These are phyloP conservation scores for Colletes collaris DNA, from an alignment of 2,888 invertebrate species.

Conservation along the genomic window DNA sequence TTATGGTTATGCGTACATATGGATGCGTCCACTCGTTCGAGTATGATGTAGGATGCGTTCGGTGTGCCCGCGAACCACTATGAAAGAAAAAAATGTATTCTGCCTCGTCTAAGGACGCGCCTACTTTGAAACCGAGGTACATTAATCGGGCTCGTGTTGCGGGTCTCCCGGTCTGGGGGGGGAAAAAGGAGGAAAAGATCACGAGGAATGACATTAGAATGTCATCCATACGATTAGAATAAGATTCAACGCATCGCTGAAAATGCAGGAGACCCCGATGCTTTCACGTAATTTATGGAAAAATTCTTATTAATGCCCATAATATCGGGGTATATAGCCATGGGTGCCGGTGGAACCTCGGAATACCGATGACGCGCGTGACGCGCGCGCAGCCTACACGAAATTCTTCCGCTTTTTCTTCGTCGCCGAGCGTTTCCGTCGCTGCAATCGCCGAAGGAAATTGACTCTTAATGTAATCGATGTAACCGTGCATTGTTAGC, in stretches of 20 bases:
- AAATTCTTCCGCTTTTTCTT: conserved; percentile 35
- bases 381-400: conserved; percentile 31
- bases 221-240: conserved; percentile 59
- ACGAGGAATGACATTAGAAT: conserved; percentile 64
- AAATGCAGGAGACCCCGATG: neutral
- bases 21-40: conserved; percentile 59
- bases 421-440: conserved; percentile 35
- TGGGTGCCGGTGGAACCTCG: conserved; percentile 10
- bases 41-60: conserved; percentile 58
- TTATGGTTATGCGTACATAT: conserved; percentile 72
- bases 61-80: conserved; percentile 19
- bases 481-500: conserved; percentile 32
- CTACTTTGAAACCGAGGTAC: conserved; percentile 55
- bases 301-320: conserved; percentile 15
- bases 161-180: neutral
- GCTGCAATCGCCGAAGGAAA: conserved; percentile 5
- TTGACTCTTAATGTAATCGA: conserved; percentile 38
- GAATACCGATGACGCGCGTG: conserved; percentile 40
- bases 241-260: conserved; percentile 9
- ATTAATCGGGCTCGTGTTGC: conserved; percentile 45
- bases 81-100: conserved; percentile 42
- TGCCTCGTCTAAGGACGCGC: conserved; percentile 48
- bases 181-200: conserved; percentile 20
- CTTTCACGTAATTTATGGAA: conserved; percentile 28
- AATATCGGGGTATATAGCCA: neutral